Conservation (phyloP, 2,797 vertebrate species). For the Columba guinea region DNA sequence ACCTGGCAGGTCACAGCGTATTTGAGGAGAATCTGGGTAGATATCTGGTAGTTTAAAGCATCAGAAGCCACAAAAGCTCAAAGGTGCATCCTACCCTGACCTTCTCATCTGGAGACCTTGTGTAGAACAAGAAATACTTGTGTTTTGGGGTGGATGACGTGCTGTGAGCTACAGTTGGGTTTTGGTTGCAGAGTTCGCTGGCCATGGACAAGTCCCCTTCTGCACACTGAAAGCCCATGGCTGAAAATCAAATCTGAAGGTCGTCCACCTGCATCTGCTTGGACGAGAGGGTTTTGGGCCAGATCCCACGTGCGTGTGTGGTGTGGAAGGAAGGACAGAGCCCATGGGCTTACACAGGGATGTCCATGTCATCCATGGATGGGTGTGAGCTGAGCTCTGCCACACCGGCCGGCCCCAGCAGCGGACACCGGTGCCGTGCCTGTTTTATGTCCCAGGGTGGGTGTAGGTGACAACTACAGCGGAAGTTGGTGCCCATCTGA, state of each 20-base stretch:
- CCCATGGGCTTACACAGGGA: neutral
- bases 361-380: neutral
- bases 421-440: neutral
- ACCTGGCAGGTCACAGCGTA: accelerated
- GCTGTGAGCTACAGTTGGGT: neutral
- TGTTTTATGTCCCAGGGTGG: neutral
- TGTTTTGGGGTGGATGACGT: neutral
- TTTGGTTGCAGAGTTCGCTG: neutral
- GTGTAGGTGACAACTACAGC: neutral
- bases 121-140: neutral
- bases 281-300: neutral
- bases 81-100: neutral
- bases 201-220: too few species aligned
- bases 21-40: neutral
- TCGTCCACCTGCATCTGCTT: neutral
- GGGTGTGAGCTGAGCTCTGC: neutral
- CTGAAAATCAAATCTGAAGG: neutral
- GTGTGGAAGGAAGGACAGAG: neutral
- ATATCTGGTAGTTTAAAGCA: neutral
- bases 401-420: accelerated
- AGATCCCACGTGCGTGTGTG: neutral
- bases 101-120: neutral
- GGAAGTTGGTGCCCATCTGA: neutral
- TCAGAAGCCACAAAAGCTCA: neutral
- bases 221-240: neutral